Evolutionary conservation across 2,888 invertebrate genomes (phyloP), one percentile per base, ranked within the genome.

Genomic region (Malacosoma neustria): DNA sequence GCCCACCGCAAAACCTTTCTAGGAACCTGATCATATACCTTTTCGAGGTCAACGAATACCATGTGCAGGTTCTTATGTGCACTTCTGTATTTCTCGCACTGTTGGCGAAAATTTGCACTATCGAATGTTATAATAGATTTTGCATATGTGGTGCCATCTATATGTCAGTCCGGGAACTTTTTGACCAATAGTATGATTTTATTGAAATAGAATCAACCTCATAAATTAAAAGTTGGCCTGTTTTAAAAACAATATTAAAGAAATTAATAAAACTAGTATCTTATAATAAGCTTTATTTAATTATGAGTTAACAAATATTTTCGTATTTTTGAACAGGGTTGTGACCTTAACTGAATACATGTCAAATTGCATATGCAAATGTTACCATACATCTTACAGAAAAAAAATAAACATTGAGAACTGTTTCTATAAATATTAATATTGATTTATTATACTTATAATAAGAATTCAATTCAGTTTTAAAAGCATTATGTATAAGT

Each of bases 211-310:
- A n/a, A n/a, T n/a, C n/a, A n/a, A n/a, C n/a, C n/a, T n/a, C n/a
- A n/a, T n/a, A n/a, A n/a, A n/a, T n/a, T n/a, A n/a, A n/a, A n/a
- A n/a, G n/a, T n/a, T n/a, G n/a, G n/a, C n/a, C n/a, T n/a, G n/a
- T n/a, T n/a, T 12, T 14, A 13, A 14, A 12, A 4, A 13, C 14
- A 22, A 22, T 22, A 22, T 22, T 33, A 35, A 11, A 32, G 39
- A 15, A 14, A 22, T 22, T 22, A 82, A 80, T 79, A 79, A 84
- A 82, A 82, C 81, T 37, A 82, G 57, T 72, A 61, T 82, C 82
- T 85, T 85, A 84, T 84, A 81, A 82, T 85, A 85, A 84, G 85
- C 85, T 85, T 84, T 85, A 85, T 85, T 84, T 85, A 84, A 85
- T 85, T 85, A 85, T 84, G 82, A 85, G 82, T 84, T 85, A 85